Conservation (phyloP, 1,140 invertebrate genomes). For the Ostrea edulis region DNA sequence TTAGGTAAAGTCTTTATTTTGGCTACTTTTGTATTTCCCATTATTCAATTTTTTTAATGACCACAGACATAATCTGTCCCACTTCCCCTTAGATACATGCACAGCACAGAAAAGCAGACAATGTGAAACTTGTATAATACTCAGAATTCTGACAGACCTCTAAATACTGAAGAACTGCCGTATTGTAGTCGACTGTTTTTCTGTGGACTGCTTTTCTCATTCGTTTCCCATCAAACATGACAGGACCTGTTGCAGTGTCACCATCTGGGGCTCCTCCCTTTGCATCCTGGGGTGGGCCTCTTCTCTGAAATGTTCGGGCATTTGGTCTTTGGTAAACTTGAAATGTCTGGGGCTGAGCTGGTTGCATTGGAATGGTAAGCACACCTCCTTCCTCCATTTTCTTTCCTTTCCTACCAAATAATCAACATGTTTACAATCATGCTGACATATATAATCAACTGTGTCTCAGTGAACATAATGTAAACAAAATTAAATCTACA, state of each 20-base stretch:
- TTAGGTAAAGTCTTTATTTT: too few relatives aligned
- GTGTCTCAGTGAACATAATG: too few relatives aligned
- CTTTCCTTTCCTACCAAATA: background rate
- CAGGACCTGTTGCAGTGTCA: conserved; percentile 21
- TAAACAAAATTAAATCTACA: too few relatives aligned
- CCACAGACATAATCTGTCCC: too few relatives aligned
- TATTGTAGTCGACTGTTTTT: conserved; percentile 99
- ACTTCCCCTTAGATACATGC: too few relatives aligned
- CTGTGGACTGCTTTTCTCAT: conserved; percentile 97
- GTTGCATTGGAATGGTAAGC: conserved; percentile 24
- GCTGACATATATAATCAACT: too few relatives aligned
- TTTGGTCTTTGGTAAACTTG: background rate
- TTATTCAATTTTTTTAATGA: too few relatives aligned
- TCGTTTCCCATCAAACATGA: conserved; percentile 87
- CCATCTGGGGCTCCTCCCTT: background rate
- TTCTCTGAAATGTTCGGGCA: conserved; percentile 15
- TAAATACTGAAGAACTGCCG: conserved; percentile 94
- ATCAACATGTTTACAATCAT: background rate
- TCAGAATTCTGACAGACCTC: conserved; percentile 82
- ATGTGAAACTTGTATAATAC: too few relatives aligned
- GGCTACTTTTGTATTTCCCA: too few relatives aligned
- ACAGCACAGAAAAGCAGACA: too few relatives aligned
- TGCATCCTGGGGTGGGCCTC: background rate
- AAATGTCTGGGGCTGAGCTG: background rate
- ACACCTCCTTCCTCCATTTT: conserved; percentile 39